Evolutionary conservation across 2,888 invertebrate species (phyloP), one percentile per base, ranked within the genome.

Genomic region (Agriopis aurantiaria): DNA sequence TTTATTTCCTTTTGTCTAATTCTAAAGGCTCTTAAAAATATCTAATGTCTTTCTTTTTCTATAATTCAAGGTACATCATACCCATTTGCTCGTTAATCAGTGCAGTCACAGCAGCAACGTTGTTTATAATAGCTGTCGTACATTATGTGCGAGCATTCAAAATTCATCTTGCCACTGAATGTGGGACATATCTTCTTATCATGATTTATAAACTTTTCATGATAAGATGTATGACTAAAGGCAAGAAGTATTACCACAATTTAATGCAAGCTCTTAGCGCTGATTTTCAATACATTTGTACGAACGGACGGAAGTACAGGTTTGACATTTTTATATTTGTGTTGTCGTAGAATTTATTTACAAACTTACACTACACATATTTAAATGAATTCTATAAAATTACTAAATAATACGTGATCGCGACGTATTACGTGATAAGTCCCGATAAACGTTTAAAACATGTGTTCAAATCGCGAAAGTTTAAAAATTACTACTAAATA

Each of bases 201-300:
- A 69, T 73, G 73, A 0, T 51, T 5, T 74, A 73, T 60, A 65
- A 73, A 49, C 48, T 70, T 3, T 9, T 65, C 5, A 67, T 75
- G 0, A 23, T 64, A 17, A 52, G 23, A 11, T 65, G 69, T 60
- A 52, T 65, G 0, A 8, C 63, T 9, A 56, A 8, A 9, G 53
- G 72, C 0, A 66, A 65, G 43, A 33, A 51, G 8, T 6, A 71
- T 5, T 75, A 71, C 46, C 51, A 65, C 8, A 52, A 12, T 0
- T 60, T 74, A 23, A 12, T 69, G 14, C 53, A 55, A 69, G 69
- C 69, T 8, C 33, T 74, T 12, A 53, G 56, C 11, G 58, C 71
- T 8, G 74, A 74, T 63, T 75, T 74, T n/a, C 6, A 58, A 9
- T 75, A 71, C 33, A 69, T 75, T 48, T 71, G 56, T 33, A 69